Conservation (phyloP, 2,113 vertebrate species). For the Egretta garzetta region DNA sequence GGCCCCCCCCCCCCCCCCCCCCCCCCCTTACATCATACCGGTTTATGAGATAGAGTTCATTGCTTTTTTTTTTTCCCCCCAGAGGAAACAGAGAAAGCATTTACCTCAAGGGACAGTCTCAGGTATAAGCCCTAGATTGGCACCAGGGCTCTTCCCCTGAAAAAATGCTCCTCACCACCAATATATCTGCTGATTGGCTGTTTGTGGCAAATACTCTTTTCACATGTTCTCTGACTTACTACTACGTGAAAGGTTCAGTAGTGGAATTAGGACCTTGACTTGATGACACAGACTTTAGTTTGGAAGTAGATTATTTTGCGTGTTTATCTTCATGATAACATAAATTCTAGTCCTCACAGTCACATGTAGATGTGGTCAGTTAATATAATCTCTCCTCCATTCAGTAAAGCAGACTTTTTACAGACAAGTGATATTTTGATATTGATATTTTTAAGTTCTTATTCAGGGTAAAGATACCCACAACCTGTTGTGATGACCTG, state of each 20-base stretch:
- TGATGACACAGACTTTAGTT: background rate
- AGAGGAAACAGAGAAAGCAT: background rate
- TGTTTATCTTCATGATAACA: background rate
- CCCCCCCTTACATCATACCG: background rate
- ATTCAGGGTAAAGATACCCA: background rate
- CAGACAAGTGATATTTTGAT: background rate
- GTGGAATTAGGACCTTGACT: background rate
- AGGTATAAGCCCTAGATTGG: background rate
- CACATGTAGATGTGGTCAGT: background rate
- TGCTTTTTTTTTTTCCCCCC: accelerated
- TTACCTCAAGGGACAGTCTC: background rate
- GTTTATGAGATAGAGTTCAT: background rate
- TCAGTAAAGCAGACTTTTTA: background rate
- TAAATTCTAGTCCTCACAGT: background rate
- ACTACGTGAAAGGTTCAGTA: background rate
- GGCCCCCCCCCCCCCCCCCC: too few relatives aligned
- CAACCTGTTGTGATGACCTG: background rate
- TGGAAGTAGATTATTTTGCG: background rate
- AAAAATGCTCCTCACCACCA: background rate
- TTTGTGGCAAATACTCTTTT: background rate
- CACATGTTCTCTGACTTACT: background rate
- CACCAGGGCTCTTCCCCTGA: background rate
- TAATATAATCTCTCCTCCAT: background rate
- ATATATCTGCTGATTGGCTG: background rate
- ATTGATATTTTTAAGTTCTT: background rate